Evolutionary conservation across 2,888 invertebrate genomes (phyloP), one percentile per base, ranked within the genome.

Genomic region (Acanthoscelides obtectus): DNA sequence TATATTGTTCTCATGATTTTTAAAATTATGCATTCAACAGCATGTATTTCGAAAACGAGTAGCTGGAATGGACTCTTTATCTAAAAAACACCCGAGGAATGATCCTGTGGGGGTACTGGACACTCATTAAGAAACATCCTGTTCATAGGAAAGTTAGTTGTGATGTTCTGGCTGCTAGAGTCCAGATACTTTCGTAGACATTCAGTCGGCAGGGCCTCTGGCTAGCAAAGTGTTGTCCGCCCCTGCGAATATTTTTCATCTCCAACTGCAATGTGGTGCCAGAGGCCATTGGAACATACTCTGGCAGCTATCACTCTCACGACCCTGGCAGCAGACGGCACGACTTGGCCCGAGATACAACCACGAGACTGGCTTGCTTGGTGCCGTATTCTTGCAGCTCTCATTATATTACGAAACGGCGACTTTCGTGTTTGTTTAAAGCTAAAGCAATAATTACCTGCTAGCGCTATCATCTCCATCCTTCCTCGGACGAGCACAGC

Each of bases 251-350:
- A 45, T 45, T 45, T 45, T 45, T 45, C 8, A 4, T 45, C 8
- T 45, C 45, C 45, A 45, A 12, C 45, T 45, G 45, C 45, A 45
- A 17, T 45, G 45, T 12, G 45, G 71, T 68, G 74, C 73, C 75
- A 22, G 25, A 69, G 72, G 71, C 72, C 66, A 69, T 20, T 22
- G 22, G 75, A 77, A 76, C 75, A 75, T 76, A 77, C 77, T 79
- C 79, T 82, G 83, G 82, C 83, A 82, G 82, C 81, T 81, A 82
- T 83, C 83, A 83, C 80, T 83, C 81, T 83, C 82, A 82, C 81
- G 83, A 83, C 80, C 78, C 75, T 73, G 72, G 72, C 72, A 67
- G 69, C 76, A 74, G 74, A 76, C 75, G 71, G 76, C 78, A 78
- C 78, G 78, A 78, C 76, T 77, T 76, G 74, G 77, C 76, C 77